phyloP scores from a whole-genome alignment of 2,888 invertebrate genomes.

The Synanthedon andrenaeformis region DNA sequence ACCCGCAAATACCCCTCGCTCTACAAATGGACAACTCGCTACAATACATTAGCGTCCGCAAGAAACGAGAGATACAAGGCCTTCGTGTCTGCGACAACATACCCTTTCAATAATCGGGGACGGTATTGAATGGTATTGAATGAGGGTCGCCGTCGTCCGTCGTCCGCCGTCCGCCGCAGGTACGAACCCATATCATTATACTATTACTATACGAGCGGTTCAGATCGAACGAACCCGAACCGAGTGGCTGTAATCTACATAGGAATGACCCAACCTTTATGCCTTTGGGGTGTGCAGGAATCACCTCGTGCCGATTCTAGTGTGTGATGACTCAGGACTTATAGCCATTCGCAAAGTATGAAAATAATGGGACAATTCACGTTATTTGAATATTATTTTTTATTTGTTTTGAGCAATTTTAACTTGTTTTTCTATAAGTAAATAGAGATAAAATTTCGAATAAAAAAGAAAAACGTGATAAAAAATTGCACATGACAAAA shows the following conservation, averaged over 20 bases:
- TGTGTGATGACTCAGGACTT: neutral
- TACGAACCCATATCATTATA: constrained; percentile 2
- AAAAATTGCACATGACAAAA: no score
- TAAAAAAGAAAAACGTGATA: no score
- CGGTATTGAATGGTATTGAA: constrained; percentile 1
- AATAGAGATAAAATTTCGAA: no score
- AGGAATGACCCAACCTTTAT: constrained; percentile 3
- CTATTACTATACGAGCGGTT: neutral
- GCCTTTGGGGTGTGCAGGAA: neutral
- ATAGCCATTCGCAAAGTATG: no score
- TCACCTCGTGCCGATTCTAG: neutral
- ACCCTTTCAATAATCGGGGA: constrained; percentile 1
- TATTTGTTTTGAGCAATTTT: no score
- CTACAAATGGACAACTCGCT: no score
- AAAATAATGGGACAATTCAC: no score
- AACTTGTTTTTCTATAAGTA: no score
- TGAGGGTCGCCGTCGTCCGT: constrained; percentile 1
- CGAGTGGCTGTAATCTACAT: constrained; percentile 5
- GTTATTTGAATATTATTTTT: no score
- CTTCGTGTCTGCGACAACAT: constrained; percentile 1
- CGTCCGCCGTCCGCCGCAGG: constrained; percentile 1
- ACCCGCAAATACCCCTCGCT: no score
- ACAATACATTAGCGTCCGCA: neutral
- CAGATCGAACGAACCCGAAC: neutral
- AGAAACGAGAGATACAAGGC: neutral